Percentiles rank a stretch among this genome's conserved stretches.
These are phyloP conservation scores for Pangasius djambal DNA, from an alignment of 2,797 vertebrate species.

Conservation along the genomic window DNA sequence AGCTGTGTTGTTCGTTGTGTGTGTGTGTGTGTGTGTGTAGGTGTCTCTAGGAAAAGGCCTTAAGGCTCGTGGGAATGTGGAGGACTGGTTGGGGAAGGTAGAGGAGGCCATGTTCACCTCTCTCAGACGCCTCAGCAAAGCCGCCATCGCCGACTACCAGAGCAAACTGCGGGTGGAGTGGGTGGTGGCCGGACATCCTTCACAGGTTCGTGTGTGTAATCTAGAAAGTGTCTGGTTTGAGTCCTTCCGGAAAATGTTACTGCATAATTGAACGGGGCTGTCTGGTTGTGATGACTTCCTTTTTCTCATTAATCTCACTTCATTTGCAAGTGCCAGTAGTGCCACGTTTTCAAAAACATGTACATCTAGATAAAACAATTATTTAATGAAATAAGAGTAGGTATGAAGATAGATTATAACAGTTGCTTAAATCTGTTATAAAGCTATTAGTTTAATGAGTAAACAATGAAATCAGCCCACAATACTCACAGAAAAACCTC, in stretches of 20 bases:
- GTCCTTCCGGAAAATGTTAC: background rate
- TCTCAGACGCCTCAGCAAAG: slow-evolving; percentile 81
- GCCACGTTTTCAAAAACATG: background rate
- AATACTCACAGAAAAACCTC: background rate
- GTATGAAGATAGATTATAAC: too few species aligned
- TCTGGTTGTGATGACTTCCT: background rate
- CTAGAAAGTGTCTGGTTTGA: background rate
- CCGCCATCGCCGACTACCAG: slow-evolving; percentile 82
- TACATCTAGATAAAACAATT: too few species aligned
- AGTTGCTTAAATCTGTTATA: too few species aligned
- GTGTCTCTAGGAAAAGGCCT: slow-evolving; percentile 83
- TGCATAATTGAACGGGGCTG: background rate
- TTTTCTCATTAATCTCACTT: background rate
- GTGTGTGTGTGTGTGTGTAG: slow-evolving; percentile 63
- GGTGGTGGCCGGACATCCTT: slow-evolving; percentile 84
- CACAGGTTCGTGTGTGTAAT: slow-evolving; percentile 73
- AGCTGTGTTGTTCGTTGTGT: background rate
- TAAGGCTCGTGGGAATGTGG: slow-evolving; percentile 87
- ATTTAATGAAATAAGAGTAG: too few species aligned
- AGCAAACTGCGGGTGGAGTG: slow-evolving; percentile 74
- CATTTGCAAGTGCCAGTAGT: background rate
- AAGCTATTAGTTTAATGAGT: too few species aligned
- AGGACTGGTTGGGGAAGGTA: slow-evolving; percentile 87
- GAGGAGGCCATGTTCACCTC: slow-evolving; percentile 87
- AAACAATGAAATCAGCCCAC: background rate